Base-by-base conservation (phyloP, 2,888 invertebrate species). In the Agrochola circellaris region DNA sequence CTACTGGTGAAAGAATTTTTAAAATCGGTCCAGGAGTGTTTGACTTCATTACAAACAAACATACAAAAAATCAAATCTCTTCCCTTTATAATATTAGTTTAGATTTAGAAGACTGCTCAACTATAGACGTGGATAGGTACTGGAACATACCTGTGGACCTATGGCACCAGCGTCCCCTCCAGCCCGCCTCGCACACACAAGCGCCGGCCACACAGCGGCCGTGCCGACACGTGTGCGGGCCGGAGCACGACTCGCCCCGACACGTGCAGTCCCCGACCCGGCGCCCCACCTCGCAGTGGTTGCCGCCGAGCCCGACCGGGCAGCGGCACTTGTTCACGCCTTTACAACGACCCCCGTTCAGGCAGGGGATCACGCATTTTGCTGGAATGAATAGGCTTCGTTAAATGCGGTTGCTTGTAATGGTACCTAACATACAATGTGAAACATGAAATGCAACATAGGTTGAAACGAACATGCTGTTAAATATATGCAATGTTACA, bases 291-390 rank as follows among this genome's bases (percentile, higher is more conserved):
- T 99, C 99, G 94, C 99, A 99, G 95, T 99, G 99, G 95, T 99
- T 98, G 20, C 99, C 99, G 84, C 97, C 97, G 88, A 98, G 98
- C 13, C 99, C 99, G 64, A 97, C 97, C 6, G 98, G 98, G 94
- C 99, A 99, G 82, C 98, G 98, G 94, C 99, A 99, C 92, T 98
- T 98, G 95, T 99, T 99, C 79, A 98, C 98, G 56, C 99, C 99
- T 90, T 98, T 98, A 93, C 99, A 99, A 76, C 98, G 98, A 0
- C 99, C 99, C 23, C 99, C 99, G 93, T 99, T 99, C 88, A 98
- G 96, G 93, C 99, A 99, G 6, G 99, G 99, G 89, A 99, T 98
- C 85, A 98, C 98, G 94, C 99, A 99, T 96, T 98, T 98, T 34
- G 98, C 98, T 98, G 94, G 1, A 88, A 87, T 42, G 0, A 51